Percentiles rank a stretch among this genome's conserved stretches.
phyloP scores from a whole-genome alignment of 2,797 vertebrate species.

The Cichlasoma orientale region DNA sequence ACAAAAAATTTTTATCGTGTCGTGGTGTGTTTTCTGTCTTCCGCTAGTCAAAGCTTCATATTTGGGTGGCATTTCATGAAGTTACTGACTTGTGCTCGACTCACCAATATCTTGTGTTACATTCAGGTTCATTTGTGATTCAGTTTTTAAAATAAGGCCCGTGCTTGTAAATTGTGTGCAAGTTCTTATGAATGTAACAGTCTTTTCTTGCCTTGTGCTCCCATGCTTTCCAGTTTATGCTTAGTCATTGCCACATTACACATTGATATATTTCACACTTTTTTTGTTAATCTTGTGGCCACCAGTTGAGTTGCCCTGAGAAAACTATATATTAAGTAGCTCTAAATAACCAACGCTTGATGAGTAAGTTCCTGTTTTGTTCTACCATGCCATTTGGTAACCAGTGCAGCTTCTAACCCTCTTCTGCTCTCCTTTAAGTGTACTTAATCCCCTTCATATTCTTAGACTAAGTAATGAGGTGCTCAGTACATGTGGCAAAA shows the following conservation, averaged over 20 bases:
- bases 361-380: slow-evolving; percentile 16
- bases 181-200: slow-evolving; percentile 30
- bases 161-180: slow-evolving; percentile 15
- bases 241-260: neutral
- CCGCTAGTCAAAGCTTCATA: slow-evolving; percentile 11
- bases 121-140: slow-evolving; percentile 22
- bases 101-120: slow-evolving; percentile 4
- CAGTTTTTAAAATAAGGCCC: slow-evolving; percentile 12
- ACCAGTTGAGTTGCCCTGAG: neutral
- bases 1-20: neutral
- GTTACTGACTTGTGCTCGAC: slow-evolving; percentile 20
- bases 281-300: neutral
- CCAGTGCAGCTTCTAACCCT: slow-evolving; percentile 24
- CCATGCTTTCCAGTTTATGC: neutral
- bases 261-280: neutral
- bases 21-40: slow-evolving; percentile 49
- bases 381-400: slow-evolving; percentile 17
- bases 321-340: neutral
- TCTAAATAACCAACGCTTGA: neutral
- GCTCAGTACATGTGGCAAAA: slow-evolving; percentile 36
- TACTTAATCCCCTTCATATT: slow-evolving; percentile 60
- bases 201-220: slow-evolving; percentile 1
- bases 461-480: slow-evolving; percentile 26
- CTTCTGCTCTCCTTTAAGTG: slow-evolving; percentile 64
- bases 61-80: neutral